Base-by-base conservation (phyloP, 2,888 invertebrate genomes). In the Trichogramma dendrolimi region DNA sequence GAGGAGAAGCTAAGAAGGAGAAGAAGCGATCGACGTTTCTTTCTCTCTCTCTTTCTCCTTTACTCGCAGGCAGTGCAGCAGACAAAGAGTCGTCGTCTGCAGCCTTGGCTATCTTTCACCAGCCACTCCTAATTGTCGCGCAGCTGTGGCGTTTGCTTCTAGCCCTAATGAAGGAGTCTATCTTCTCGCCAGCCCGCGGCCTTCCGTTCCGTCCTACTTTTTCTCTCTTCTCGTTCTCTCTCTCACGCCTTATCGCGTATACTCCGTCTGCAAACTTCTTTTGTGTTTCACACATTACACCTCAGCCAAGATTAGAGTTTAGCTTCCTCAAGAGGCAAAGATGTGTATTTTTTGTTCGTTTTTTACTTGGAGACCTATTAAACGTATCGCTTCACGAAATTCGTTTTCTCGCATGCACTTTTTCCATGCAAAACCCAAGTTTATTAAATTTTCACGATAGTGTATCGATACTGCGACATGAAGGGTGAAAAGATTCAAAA, bases 141-240 rank as follows among this genome's bases (percentile, higher is more conserved):
- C 27, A 27, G 27, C 27, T 27, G 27, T 27, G 27, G 27, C 27
- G 27, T 27, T 27, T 27, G 27, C 27, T 27, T 27, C 27, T 27
- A 27, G 27, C 27, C 27, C 27, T 27, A 27, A 27, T 27, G 27
- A 27, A 27, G 27, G 27, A 27, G 27, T 27, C 27, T 27, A 27
- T 27, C 27, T 27, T 27, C 27, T 27, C 27, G 27, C 27, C 27
- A 27, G 27, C 27, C 27, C 27, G 27, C 27, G 27, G 27, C 27
- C 38, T 56, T 52, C 55, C 59, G 48, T 10, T 11, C 40, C 58
- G 58, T 5, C 55, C 59, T 58, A 62, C 11, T 62, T 57, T 46
- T 62, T 55, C 49, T 48, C 47, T 43, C 44, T 1, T 10, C 7
- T 27, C 6, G 14, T 47, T 47, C 6, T 55, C 42, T 38, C 8